Evolutionary conservation across 2,797 vertebrate species (phyloP).

Genomic region (Nasua narica): DNA sequence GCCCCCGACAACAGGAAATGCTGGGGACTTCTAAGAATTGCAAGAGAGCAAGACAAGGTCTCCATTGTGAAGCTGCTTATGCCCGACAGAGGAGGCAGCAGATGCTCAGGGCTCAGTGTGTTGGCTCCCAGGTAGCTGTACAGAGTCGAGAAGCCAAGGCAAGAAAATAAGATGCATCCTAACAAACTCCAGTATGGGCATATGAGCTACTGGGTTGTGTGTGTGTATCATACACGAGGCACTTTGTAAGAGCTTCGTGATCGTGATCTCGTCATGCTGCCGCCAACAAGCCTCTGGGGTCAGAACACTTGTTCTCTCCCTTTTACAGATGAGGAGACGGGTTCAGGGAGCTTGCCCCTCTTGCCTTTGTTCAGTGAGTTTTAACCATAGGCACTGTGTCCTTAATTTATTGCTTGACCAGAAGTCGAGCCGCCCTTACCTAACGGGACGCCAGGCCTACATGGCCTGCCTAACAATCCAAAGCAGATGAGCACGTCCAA

Average conservation of each 20-base stretch:
- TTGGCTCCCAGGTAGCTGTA: background rate
- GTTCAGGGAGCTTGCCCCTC: background rate
- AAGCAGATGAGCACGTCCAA: background rate
- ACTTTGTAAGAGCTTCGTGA: background rate
- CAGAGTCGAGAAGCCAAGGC: background rate
- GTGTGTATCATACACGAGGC: background rate
- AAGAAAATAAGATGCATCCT: background rate
- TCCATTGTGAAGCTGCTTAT: background rate
- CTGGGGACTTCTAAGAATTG: constrained; percentile 10
- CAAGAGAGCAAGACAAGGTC: background rate
- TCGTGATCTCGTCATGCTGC: background rate
- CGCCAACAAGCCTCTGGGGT: background rate
- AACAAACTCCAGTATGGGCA: background rate
- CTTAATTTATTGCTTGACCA: background rate
- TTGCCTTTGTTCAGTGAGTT: background rate
- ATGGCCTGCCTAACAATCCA: background rate
- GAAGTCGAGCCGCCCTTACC: background rate
- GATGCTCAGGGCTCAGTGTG: background rate
- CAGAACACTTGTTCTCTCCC: background rate
- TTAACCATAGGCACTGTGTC: background rate
- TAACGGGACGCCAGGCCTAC: background rate
- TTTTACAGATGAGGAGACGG: background rate
- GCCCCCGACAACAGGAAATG: constrained; percentile 36
- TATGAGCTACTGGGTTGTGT: background rate
- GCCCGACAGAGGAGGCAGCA: background rate